A percentile compares a stretch with the other conserved stretches of the same genome.
phyloP scores from a whole-genome alignment of 2,797 vertebrate species.

The Mareca strepera region DNA sequence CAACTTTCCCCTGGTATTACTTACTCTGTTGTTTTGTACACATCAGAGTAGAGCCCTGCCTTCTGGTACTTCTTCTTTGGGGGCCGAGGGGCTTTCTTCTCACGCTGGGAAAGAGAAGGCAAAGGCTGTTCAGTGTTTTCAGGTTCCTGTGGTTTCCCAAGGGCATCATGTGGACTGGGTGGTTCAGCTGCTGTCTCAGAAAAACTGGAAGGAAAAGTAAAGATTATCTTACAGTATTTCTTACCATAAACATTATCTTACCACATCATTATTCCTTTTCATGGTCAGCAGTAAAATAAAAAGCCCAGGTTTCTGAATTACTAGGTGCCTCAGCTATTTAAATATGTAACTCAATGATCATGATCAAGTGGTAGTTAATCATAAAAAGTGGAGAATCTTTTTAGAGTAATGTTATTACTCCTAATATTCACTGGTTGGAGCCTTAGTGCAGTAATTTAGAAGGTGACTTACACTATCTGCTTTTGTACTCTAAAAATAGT shows the following conservation, averaged over 20 bases:
- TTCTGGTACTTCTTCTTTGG: constrained; percentile 94
- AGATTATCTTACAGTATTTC: background rate
- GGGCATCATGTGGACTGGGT: constrained; percentile 75
- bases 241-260: background rate
- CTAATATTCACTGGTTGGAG: background rate
- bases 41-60: constrained; percentile 96
- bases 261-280: background rate
- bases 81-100: constrained; percentile 84
- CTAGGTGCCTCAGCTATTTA: background rate
- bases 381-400: background rate
- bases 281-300: background rate
- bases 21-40: constrained; percentile 96
- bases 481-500: background rate
- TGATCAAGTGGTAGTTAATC: background rate
- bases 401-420: background rate
- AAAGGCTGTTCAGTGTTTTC: constrained; percentile 75
- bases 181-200: constrained; percentile 74
- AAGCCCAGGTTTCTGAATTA: background rate
- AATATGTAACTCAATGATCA: background rate
- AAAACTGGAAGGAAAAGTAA: constrained; percentile 72
- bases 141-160: constrained; percentile 74
- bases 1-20: constrained; percentile 58
- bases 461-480: background rate
- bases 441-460: background rate
- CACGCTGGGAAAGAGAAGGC: constrained; percentile 78